Evolutionary conservation across 2,797 vertebrate species (phyloP).

Genomic region (Enteromius treurensis): DNA sequence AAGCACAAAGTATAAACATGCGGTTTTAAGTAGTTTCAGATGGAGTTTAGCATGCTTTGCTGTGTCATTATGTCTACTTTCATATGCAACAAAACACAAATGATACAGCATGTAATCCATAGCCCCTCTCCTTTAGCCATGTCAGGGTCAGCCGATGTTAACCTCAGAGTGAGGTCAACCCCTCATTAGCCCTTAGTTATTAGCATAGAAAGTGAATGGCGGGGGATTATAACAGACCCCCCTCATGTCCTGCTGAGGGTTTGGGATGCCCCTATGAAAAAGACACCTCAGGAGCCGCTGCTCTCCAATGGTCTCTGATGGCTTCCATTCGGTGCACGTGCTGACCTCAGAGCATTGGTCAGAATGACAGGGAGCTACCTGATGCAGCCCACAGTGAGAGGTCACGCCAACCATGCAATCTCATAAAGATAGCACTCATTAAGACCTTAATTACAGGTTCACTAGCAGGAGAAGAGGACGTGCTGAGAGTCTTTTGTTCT

Average conservation of each 20-base stretch:
- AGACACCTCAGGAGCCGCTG: constrained; percentile 29
- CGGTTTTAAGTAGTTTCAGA: neutral
- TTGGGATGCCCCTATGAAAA: constrained; percentile 74
- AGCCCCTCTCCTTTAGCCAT: neutral
- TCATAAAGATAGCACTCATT: constrained; percentile 85
- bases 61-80: neutral
- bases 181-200: constrained; percentile 31
- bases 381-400: neutral
- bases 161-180: constrained; percentile 16
- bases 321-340: neutral
- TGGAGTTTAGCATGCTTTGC: neutral
- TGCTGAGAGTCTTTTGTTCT: constrained; percentile 82
- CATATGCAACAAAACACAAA: neutral
- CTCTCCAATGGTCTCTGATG: constrained; percentile 19
- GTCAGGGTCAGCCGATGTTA: constrained; percentile 28
- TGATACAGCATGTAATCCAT: neutral
- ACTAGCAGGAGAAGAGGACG: constrained; percentile 83
- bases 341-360: constrained; percentile 33
- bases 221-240: constrained; percentile 76
- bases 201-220: constrained; percentile 77
- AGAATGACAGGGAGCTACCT: constrained; percentile 30
- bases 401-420: constrained; percentile 82
- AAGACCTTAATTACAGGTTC: constrained; percentile 88
- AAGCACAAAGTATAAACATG: no score
- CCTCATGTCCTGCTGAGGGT: constrained; percentile 78